Base-by-base conservation (phyloP, 2,797 vertebrate genomes). In the Melanogrammus aeglefinus region DNA sequence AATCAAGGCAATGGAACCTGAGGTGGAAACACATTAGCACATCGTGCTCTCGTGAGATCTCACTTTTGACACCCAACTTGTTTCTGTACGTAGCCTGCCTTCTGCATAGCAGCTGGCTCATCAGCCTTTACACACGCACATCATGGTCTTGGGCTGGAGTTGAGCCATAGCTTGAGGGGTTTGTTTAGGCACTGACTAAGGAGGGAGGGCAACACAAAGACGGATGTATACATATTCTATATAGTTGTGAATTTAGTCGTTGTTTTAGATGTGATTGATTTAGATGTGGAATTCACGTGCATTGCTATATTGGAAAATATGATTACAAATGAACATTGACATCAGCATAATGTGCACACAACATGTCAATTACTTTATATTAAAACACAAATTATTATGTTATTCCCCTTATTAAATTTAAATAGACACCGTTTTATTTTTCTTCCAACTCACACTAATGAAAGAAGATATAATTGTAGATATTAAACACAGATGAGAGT, bases 1-100 rank as follows among this genome's bases (percentile, higher is more conserved):
- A 18, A 21, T 57, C 51, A 6, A 18, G 51, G 7, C 51, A 6
- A 4, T 8, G n/a, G n/a, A 69, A 27, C n/a, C 63, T 69, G 63
- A 27, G 63, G 9, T 69, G 10, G 63, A 24, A 27, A 69, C 75
- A 77, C 82, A 80, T 86, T 18, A 2, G 31, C 31, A 12, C 63
- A 16, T 27, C 8, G 57, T 24, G 57, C n/a, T 63, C 57, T 24
- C 57, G 1, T 18, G 21, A 63, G 57, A 24, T 63, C 18, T 47
- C 44, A 47, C 16, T 57, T 18, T 7, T n/a, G 1, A 24, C 57
- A 63, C 57, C n/a, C n/a, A 63, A 63, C 63, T 9, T 27, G 63
- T 27, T 27, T 27, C n/a, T 27, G 12, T 69, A 69, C 9, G 63
- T 27, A 27, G 63, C 6, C 63, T 69, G 14, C 63, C n/a, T 13